Base-by-base conservation (phyloP, 1,140 invertebrate species). In the Glossosoma conforme region DNA sequence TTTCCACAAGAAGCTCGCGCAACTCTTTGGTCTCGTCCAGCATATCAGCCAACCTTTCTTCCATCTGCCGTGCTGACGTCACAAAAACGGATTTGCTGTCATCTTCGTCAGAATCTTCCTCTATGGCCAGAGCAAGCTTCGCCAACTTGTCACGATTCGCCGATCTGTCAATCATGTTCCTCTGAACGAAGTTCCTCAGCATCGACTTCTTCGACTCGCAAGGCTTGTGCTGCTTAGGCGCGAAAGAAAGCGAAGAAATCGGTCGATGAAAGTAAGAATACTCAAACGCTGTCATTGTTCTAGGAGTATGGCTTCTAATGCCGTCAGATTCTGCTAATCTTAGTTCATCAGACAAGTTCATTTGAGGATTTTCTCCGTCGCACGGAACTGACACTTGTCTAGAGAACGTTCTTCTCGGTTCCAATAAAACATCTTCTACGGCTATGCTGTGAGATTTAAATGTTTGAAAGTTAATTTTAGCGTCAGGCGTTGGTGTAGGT, bases 1-100 rank as follows among this genome's bases (percentile, higher is more conserved):
- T 72, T 57, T 62, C 70, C 11, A 69, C 65, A 56, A 75, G 56
- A 60, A 72, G 67, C 47, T 65, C 64, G 61, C 70, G 69, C 45
- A 75, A 61, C 15, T 62, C 63, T 13, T 69, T 60, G 2, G 69
- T 69, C 62, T 74, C 69, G 28, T 65, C 68, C 55, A 75, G 62
- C 62, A 75, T 62, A 41, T 63, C 65, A 58, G 68, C 67, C 45
- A 75, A 54, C 19, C 59, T 62, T 3, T 49, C 45, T 41, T 48
- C 37, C 15, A 59, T 30, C 3, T 52, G 28, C 25, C 68, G 59
- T 45, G 71, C 68, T 14, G 72, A 69, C 3, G 62, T 60, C 2
- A 63, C 53, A 55, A 72, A 59, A 25, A 61, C 65, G 22, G 41
- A 51, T 13, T 41, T 30, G 14, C 40, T 20, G 9, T 47, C 40